Percentiles rank a stretch among this genome's conserved stretches.
Conservation (phyloP, 2,888 invertebrate species). For the Glaucopsyche alexis region DNA sequence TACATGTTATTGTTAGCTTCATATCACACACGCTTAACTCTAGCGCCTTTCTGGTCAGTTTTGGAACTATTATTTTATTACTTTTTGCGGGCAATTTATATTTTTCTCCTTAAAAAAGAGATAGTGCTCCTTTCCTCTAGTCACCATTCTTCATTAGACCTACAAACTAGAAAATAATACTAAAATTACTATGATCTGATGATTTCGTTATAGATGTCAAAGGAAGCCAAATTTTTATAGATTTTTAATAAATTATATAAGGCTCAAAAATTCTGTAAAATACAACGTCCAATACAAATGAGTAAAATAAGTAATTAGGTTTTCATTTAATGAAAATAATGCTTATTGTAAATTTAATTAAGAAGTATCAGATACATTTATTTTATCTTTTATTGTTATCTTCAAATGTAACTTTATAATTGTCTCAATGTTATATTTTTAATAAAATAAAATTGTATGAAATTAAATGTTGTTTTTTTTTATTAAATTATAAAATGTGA, state of each 20-base stretch:
- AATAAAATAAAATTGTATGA: neutral
- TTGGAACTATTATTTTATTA: no score
- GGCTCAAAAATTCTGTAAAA: slow-evolving; percentile 6
- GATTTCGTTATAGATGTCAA: neutral
- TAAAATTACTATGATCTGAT: neutral
- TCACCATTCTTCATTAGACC: no score
- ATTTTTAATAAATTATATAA: neutral
- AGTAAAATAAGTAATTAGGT: neutral
- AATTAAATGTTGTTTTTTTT: slow-evolving; percentile 27
- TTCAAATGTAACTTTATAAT: slow-evolving; percentile 1
- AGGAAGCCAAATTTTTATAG: slow-evolving; percentile 27
- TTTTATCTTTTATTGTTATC: neutral
- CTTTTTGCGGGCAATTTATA: no score
- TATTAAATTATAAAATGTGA: neutral
- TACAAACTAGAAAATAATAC: neutral
- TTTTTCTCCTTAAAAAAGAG: no score
- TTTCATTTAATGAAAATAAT: slow-evolving; percentile 3
- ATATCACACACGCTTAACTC: no score
- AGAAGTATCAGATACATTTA: no score
- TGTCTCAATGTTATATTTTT: neutral
- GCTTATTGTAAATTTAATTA: neutral
- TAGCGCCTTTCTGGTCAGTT: no score
- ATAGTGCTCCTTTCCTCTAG: no score
- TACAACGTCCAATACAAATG: neutral
- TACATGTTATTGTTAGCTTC: no score